These are phyloP conservation scores for Pteronotus mesoamericanus DNA, from an alignment of 2,797 vertebrate genomes.

Conservation along the genomic window DNA sequence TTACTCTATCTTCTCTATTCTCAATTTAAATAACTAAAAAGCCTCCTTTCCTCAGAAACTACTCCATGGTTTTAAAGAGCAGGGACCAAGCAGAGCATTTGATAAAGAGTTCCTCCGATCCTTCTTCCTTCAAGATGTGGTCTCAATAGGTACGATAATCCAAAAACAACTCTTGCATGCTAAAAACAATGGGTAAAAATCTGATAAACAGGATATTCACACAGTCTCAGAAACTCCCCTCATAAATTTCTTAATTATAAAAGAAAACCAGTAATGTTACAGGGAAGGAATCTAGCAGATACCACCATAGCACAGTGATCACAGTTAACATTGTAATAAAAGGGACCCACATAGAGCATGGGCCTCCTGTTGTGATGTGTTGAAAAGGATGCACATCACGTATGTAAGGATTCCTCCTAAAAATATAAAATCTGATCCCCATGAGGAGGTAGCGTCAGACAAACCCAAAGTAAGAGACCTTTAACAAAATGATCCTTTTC, in stretches of 20 bases:
- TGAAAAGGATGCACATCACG: background rate
- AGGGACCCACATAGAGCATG: accelerated
- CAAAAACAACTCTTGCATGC: background rate
- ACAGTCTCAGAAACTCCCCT: background rate
- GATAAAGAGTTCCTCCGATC: background rate
- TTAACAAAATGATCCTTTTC: background rate
- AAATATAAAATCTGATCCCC: background rate
- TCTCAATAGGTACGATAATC: background rate
- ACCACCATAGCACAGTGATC: background rate
- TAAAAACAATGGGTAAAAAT: background rate
- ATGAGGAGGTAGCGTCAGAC: background rate
- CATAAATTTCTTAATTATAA: background rate
- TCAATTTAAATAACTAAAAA: background rate
- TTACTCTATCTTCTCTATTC: background rate
- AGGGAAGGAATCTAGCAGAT: background rate
- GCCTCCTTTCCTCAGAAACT: background rate
- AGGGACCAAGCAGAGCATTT: background rate
- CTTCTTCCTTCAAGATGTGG: background rate
- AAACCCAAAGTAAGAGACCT: background rate
- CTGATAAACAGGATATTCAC: background rate
- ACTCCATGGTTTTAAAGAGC: background rate
- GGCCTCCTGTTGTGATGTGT: background rate
- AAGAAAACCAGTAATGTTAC: background rate
- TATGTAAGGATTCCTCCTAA: background rate
- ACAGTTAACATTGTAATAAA: background rate